phyloP scores from a whole-genome alignment of 1,140 invertebrate genomes.

The Leptopilina clavipes region DNA sequence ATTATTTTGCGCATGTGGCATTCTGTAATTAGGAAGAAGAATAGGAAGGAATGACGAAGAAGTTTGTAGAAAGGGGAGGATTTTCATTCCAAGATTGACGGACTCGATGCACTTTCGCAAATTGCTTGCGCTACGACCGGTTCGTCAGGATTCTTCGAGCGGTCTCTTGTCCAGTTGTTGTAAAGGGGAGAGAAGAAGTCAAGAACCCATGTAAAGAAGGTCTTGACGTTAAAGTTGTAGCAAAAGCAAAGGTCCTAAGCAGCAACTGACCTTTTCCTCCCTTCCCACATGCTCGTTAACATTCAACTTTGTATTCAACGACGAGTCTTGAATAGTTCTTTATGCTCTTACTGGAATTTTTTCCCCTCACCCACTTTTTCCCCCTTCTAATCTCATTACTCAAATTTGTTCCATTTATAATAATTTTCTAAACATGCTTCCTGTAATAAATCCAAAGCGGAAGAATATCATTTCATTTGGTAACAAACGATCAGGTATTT shows the following conservation, averaged over 20 bases:
- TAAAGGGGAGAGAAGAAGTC: not conserved
- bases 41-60: not conserved
- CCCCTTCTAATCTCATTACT: no score
- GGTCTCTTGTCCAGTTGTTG: not conserved
- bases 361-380: no score
- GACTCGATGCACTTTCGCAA: constrained; percentile 58
- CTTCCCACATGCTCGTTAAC: not conserved
- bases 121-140: constrained; percentile 56
- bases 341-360: not conserved
- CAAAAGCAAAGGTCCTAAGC: not conserved
- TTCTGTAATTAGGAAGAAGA: constrained; percentile 59
- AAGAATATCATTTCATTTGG: no score
- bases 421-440: no score
- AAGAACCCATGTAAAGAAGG: constrained; percentile 19
- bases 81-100: constrained; percentile 53
- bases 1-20: constrained; percentile 55
- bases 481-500: no score
- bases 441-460: no score
- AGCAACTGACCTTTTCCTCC: not conserved
- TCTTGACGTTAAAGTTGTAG: constrained; percentile 16
- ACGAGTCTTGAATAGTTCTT: not conserved
- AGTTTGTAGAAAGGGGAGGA: constrained; percentile 38
- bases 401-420: not conserved
- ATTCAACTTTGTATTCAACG: not conserved
- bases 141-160: constrained; percentile 48